Conservation (phyloP, 2,113 vertebrate genomes). For the Silurus meridionalis region DNA sequence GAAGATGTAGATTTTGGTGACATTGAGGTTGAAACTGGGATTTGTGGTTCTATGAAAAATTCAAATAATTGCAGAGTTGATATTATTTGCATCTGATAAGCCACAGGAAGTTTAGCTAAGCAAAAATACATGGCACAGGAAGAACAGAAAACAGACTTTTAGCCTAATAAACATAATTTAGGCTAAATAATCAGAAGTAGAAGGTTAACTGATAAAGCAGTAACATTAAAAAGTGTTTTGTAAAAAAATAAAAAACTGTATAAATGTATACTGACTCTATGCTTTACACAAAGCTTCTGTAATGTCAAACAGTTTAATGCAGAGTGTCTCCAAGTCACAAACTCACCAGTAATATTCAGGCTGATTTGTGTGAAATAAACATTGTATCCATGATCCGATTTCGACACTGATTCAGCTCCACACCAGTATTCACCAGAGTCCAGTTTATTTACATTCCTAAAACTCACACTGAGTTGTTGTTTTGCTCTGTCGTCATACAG, state of each 20-base stretch:
- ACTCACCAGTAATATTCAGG: not conserved
- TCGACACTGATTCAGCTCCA: not conserved
- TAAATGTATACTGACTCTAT: not conserved
- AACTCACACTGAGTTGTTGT: not conserved
- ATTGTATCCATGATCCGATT: not conserved
- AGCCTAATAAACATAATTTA: too few species aligned
- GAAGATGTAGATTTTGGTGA: not conserved
- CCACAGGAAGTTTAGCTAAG: too few species aligned
- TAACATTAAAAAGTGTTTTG: too few species aligned
- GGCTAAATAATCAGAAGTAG: too few species aligned
- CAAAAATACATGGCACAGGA: too few species aligned
- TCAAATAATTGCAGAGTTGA: too few species aligned
- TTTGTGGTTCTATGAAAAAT: too few species aligned
- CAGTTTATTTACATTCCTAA: not conserved
- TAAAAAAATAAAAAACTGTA: too few species aligned
- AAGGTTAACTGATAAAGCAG: too few species aligned
- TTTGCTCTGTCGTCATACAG: not conserved
- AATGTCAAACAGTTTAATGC: not conserved
- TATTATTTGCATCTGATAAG: too few species aligned
- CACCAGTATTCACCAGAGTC: constrained; percentile 20
- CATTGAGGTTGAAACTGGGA: too few species aligned
- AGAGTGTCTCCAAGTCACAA: constrained; percentile 2
- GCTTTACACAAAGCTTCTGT: not conserved
- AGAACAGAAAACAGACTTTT: too few species aligned
- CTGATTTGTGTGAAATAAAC: constrained; percentile 21